A percentile compares a stretch with the other conserved stretches of the same genome.
phyloP scores from a whole-genome alignment of 2,113 vertebrate genomes.

The Oncorhynchus keta region DNA sequence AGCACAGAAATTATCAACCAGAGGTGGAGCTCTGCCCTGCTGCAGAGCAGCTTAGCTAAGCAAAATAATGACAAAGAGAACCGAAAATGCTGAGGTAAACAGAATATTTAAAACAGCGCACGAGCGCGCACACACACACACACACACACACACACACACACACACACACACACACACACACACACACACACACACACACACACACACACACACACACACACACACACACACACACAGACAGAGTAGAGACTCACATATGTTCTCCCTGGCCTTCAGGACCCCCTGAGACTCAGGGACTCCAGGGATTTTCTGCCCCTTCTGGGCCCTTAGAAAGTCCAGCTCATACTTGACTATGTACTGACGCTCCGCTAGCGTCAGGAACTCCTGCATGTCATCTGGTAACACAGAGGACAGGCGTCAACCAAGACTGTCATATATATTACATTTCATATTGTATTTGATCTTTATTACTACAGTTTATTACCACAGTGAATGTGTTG shows the following conservation, averaged over 20 bases:
- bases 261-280: conserved; percentile 60
- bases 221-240: conserved; percentile 12
- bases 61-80: not conserved
- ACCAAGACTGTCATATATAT: not conserved
- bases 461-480: too few species aligned
- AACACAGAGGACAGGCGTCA: conserved; percentile 1
- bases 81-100: not conserved
- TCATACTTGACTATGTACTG: conserved; percentile 77
- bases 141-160: conserved; percentile 9
- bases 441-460: too few species aligned
- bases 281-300: conserved; percentile 62
- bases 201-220: not conserved
- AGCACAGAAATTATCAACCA: not conserved
- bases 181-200: not conserved
- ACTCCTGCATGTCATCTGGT: conserved; percentile 73
- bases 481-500: not conserved
- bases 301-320: conserved; percentile 70
- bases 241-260: conserved; percentile 66
- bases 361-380: conserved; percentile 76
- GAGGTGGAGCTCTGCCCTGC: not conserved
- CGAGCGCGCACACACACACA: not conserved
- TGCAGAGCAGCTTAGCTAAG: conserved; percentile 32
- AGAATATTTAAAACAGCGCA: not conserved
- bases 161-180: not conserved
- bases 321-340: conserved; percentile 70